Conservation (phyloP, 1,140 invertebrate species). For the Drosophila gunungcola region DNA sequence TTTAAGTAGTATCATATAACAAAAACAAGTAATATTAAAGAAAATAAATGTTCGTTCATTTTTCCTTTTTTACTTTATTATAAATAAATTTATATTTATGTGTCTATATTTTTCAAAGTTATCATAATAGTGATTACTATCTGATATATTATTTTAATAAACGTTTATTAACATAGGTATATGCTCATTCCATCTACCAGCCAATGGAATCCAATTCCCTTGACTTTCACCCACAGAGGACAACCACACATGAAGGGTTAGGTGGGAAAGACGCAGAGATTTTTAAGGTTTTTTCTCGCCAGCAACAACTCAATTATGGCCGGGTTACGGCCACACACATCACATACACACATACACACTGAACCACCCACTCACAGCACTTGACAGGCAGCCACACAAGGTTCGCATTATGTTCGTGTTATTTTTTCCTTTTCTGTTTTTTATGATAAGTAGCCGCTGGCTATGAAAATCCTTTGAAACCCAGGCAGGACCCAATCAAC, state of each 20-base stretch:
- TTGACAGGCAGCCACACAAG: slow-evolving; percentile 68
- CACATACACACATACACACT: slow-evolving; percentile 37
- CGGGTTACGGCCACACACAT: slow-evolving; percentile 47
- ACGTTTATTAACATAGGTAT: too few species aligned
- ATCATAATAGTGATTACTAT: too few species aligned
- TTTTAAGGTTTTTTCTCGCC: slow-evolving; percentile 55
- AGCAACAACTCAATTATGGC: slow-evolving; percentile 78
- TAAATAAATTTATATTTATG: background rate
- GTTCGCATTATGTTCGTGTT: slow-evolving; percentile 63
- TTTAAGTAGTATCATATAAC: too few species aligned
- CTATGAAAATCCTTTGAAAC: slow-evolving; percentile 77
- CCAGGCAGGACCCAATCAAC: slow-evolving; percentile 61
- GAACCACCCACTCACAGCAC: slow-evolving; percentile 57
- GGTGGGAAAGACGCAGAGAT: slow-evolving; percentile 20
- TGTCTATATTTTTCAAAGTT: too few species aligned
- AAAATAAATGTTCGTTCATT: too few species aligned
- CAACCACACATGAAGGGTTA: slow-evolving; percentile 35
- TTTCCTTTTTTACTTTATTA: background rate
- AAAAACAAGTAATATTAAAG: too few species aligned
- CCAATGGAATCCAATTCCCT: background rate
- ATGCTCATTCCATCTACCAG: background rate
- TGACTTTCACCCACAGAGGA: background rate
- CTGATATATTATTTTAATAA: too few species aligned
- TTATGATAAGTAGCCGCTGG: slow-evolving; percentile 82
- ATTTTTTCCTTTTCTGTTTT: slow-evolving; percentile 53